Conservation (phyloP, 2,797 vertebrate species). For the Catamblyrhynchus diadema region DNA sequence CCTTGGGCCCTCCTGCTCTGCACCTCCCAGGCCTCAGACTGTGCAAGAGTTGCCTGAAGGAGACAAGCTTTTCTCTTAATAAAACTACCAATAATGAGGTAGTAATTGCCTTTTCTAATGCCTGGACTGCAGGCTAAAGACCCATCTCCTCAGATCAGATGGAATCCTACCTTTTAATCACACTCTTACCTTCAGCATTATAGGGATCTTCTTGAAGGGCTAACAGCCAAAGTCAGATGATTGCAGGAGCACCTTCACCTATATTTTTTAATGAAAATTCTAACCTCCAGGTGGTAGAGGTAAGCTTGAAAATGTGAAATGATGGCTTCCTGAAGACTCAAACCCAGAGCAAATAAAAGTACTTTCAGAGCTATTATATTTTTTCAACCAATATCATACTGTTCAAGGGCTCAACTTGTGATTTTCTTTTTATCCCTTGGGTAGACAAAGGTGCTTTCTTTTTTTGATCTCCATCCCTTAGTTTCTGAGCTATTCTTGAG, state of each 20-base stretch:
- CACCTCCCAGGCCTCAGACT: background rate
- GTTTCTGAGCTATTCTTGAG: background rate
- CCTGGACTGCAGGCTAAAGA: background rate
- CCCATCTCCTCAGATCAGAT: background rate
- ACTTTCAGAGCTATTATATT: background rate
- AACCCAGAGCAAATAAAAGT: slow-evolving; percentile 55
- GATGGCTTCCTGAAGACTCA: slow-evolving; percentile 41
- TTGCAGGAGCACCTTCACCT: background rate
- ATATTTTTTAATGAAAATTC: slow-evolving; percentile 50
- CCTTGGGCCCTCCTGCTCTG: background rate
- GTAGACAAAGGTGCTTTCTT: background rate
- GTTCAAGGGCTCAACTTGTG: background rate
- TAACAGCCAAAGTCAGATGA: background rate
- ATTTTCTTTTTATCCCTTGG: background rate
- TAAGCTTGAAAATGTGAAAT: background rate
- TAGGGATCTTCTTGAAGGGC: background rate
- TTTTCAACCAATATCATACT: slow-evolving; percentile 15
- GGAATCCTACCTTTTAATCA: background rate
- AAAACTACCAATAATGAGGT: background rate
- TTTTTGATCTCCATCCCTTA: background rate
- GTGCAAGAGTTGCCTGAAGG: background rate
- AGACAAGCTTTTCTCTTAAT: background rate
- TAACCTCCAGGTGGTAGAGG: slow-evolving; percentile 28
- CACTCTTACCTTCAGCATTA: background rate
- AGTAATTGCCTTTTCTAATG: background rate